Percentiles rank a stretch among this genome's conserved stretches.
These are phyloP conservation scores for Bos javanicus DNA, from an alignment of 2,113 vertebrate species.

Conservation along the genomic window DNA sequence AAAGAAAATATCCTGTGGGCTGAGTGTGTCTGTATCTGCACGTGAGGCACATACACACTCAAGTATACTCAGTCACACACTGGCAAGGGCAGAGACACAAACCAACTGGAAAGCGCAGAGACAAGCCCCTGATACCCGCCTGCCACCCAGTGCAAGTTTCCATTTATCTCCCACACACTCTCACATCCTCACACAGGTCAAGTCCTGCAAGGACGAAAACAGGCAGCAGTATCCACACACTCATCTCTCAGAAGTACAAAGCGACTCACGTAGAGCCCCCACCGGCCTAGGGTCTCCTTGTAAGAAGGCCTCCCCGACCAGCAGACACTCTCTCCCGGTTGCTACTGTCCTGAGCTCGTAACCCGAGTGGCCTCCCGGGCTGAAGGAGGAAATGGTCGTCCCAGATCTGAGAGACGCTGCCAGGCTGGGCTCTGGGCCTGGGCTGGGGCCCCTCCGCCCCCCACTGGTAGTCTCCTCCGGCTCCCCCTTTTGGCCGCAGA, in stretches of 20 bases:
- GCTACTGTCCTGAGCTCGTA: not conserved
- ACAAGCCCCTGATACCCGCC: not conserved
- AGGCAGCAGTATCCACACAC: not conserved
- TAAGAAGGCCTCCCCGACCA: not conserved
- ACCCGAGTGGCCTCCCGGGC: conserved; percentile 21
- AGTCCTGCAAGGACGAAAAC: not conserved
- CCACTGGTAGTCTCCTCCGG: not conserved
- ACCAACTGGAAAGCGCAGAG: not conserved
- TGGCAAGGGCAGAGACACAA: not conserved
- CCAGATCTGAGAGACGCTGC: conserved; percentile 23
- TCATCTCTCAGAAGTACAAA: not conserved
- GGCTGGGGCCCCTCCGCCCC: not conserved
- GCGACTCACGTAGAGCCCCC: not conserved
- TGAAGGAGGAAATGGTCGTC: conserved; percentile 47
- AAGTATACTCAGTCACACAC: not conserved
- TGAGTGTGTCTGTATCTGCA: not conserved
- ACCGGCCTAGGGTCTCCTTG: not conserved
- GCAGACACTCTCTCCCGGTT: not conserved
- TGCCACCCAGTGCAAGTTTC: not conserved
- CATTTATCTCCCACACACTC: not conserved
- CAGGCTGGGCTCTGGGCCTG: conserved; percentile 29
- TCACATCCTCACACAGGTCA: not conserved
- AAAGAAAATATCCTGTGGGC: not conserved
- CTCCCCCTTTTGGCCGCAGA: not conserved
- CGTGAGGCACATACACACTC: not conserved